Conservation (phyloP, 2,797 vertebrate genomes). For the Carcharodon carcharias region DNA sequence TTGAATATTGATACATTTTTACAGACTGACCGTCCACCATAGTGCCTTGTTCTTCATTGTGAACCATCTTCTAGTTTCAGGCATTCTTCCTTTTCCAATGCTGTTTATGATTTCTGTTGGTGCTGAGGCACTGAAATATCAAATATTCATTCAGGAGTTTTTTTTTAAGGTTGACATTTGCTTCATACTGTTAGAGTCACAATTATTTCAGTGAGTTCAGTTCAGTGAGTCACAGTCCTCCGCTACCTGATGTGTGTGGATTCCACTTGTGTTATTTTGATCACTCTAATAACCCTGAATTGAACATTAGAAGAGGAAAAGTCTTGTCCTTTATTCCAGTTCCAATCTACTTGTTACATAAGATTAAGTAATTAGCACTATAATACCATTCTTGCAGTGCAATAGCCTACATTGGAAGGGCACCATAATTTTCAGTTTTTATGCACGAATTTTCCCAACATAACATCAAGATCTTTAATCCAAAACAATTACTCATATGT, state of each 20-base stretch:
- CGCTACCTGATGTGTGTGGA: not conserved
- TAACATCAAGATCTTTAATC: not conserved
- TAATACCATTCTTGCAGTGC: not conserved
- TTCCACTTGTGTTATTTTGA: not conserved
- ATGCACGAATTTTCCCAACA: not conserved
- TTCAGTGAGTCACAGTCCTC: not conserved
- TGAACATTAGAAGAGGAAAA: not conserved
- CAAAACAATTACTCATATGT: not conserved
- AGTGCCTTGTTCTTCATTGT: not conserved
- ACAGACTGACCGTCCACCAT: not conserved
- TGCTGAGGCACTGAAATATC: not conserved
- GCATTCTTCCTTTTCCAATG: not conserved
- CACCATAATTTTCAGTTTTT: not conserved
- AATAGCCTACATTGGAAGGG: not conserved
- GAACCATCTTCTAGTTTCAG: too few species aligned
- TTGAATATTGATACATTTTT: not conserved
- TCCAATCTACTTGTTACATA: not conserved
- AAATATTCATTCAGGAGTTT: not conserved
- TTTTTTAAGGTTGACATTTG: conserved; percentile 27
- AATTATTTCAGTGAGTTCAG: not conserved
- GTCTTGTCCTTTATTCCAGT: not conserved
- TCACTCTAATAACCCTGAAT: not conserved
- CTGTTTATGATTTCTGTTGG: not conserved
- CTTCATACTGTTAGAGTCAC: not conserved
- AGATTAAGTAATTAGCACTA: not conserved